A percentile compares a stretch with the other conserved stretches of the same genome.
phyloP scores from a whole-genome alignment of 1,140 invertebrate species.

The Tribolium castaneum region DNA sequence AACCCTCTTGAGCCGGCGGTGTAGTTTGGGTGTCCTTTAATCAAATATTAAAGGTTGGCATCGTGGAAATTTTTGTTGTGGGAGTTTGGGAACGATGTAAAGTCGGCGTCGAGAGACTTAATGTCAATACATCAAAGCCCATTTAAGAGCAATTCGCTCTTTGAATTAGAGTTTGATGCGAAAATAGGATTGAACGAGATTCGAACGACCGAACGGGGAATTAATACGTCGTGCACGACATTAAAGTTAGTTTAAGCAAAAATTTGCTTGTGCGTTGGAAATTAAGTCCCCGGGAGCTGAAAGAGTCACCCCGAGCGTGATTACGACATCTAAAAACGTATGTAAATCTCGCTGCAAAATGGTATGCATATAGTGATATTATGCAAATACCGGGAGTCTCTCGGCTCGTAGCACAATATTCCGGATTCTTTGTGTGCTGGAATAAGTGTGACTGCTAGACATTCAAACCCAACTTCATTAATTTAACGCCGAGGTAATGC shows the following conservation, averaged over 20 bases:
- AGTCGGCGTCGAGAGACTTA: background rate
- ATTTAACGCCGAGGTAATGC: conserved; percentile 19
- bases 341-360: conserved; percentile 52
- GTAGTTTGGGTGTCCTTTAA: conserved; percentile 14
- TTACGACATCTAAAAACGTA: conserved; percentile 51
- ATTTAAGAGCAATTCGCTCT: conserved; percentile 2
- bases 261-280: background rate
- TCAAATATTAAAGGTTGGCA: conserved; percentile 1
- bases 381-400: conserved; percentile 50
- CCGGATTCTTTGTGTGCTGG: conserved; percentile 48
- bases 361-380: conserved; percentile 53
- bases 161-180: background rate
- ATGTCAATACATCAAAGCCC: conserved; percentile 9
- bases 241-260: background rate
- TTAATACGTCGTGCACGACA: background rate
- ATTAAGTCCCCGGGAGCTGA: conserved; percentile 22
- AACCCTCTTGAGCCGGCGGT: background rate
- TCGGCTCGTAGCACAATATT: conserved; percentile 49
- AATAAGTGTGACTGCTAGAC: conserved; percentile 47
- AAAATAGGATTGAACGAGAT: background rate
- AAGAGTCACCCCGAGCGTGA: conserved; percentile 41
- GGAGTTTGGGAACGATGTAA: conserved; percentile 10
- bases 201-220: background rate
- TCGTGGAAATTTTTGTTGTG: background rate
- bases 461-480: conserved; percentile 44